Conservation (phyloP, 2,888 invertebrate species). For the Himalopsyche anomala region DNA sequence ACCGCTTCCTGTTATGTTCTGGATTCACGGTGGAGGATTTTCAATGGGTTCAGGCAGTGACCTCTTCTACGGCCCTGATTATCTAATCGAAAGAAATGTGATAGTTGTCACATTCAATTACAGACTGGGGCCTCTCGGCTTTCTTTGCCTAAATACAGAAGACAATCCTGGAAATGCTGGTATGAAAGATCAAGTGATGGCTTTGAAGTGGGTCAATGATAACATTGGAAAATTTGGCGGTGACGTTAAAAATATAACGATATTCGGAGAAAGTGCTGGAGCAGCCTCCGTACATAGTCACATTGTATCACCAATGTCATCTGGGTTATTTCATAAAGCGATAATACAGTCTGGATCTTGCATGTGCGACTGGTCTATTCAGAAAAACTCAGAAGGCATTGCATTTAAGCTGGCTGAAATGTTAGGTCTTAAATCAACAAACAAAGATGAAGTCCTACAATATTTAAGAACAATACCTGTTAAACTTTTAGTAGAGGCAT, state of each 20-base stretch:
- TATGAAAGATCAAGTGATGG: constrained; percentile 62
- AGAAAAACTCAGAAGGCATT: constrained; percentile 38
- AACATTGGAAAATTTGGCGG: constrained; percentile 60
- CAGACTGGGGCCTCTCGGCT: constrained; percentile 57
- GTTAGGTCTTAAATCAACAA: constrained; percentile 47
- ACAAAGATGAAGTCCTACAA: constrained; percentile 46
- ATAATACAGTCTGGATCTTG: constrained; percentile 47
- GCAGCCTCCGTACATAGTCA: constrained; percentile 46
- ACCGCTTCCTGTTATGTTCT: constrained; percentile 60
- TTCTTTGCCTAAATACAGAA: constrained; percentile 54
- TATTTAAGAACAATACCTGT: constrained; percentile 31
- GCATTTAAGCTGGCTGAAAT: constrained; percentile 45
- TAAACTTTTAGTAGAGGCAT: neutral
- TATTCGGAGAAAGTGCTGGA: constrained; percentile 62
- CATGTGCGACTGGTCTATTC: constrained; percentile 47
- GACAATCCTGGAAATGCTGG: constrained; percentile 60
- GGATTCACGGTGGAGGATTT: constrained; percentile 63
- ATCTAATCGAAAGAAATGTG: constrained; percentile 51
- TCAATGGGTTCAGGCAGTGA: constrained; percentile 52
- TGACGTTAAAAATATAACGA: constrained; percentile 54
- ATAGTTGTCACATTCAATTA: constrained; percentile 60
- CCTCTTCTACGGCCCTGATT: constrained; percentile 56
- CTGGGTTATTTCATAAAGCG: constrained; percentile 50
- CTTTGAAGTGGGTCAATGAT: constrained; percentile 57
- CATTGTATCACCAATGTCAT: constrained; percentile 1